Evolutionary conservation across 2,888 invertebrate species (phyloP), one percentile per base, ranked within the genome.

Genomic region (Ennomos fuscantarius): DNA sequence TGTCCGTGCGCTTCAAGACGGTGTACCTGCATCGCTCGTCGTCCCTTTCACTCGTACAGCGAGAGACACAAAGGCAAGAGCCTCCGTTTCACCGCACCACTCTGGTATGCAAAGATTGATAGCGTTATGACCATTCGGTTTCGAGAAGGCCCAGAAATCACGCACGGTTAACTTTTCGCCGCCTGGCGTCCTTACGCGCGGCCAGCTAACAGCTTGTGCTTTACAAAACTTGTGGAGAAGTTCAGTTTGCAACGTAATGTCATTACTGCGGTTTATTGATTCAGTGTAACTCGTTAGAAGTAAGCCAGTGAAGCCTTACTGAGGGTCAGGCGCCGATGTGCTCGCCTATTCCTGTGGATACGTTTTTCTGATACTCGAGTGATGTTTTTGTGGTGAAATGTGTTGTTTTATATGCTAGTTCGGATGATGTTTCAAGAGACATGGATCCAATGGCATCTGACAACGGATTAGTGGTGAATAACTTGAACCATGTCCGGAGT

Each of bases 81-180:
- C 74, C 74, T 81, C 87, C 78, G 84, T 91, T 81, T 90, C 91
- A 88, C 79, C 84, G 73, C 79, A 85, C 88, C 79, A 85, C 88
- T 86, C 89, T 91, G 91, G 92, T 92, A 92, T 92, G 92, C 91
- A 91, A 92, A 92, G 92, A 92, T 90, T 91, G 91, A 91, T 91
- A 92, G 91, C 87, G 86, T 91, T 92, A 90, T 84, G 92, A 89
- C 92, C 90, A 91, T 92, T 92, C 85, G 92, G 86, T 89, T 90
- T 88, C 89, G 87, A 89, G 87, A 87, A 86, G 87, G 85, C 82
- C 81, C 79, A 79, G 92, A 91, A 92, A 92, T 92, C 92, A 91
- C 91, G 92, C 89, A 84, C 91, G 87, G 87, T 85, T 88, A 86
- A 89, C 76, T 89, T 92, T 92, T 90, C 89, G 89, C 89, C 82